These are phyloP conservation scores for Gephyroberyx darwinii DNA, from an alignment of 2,797 vertebrate genomes.

Conservation along the genomic window DNA sequence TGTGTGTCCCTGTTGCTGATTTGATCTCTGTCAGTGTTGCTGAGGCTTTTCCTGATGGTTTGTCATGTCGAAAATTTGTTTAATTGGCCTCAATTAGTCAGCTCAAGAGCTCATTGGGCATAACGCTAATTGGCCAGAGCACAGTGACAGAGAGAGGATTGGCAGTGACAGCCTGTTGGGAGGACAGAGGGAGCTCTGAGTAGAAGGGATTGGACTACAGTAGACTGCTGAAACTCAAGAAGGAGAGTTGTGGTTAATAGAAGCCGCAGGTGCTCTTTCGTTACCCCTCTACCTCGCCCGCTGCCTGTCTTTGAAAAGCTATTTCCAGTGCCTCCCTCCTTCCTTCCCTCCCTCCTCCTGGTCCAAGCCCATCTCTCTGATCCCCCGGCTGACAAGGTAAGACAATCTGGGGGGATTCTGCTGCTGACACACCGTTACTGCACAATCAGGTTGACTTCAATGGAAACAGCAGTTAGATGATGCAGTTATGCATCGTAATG, in stretches of 20 bases:
- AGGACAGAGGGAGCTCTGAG: constrained; percentile 22
- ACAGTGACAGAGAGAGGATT: constrained; percentile 40
- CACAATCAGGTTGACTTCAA: constrained; percentile 34
- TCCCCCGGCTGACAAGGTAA: constrained; percentile 62
- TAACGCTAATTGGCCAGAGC: constrained; percentile 45
- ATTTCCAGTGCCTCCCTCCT: constrained; percentile 57
- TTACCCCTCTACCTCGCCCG: constrained; percentile 45
- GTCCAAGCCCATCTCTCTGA: constrained; percentile 53
- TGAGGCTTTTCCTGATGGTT: constrained; percentile 27
- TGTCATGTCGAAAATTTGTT: constrained; percentile 48
- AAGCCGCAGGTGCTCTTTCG: constrained; percentile 44
- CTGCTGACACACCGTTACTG: constrained; percentile 22
- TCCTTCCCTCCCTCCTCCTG: constrained; percentile 39
- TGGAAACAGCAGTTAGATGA: constrained; percentile 17
- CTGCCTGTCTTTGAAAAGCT: constrained; percentile 64
- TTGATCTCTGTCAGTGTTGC: constrained; percentile 40
- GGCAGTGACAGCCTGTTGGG: constrained; percentile 45
- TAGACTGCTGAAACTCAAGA: constrained; percentile 51
- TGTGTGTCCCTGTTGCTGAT: constrained; percentile 24
- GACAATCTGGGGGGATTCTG: constrained; percentile 44
- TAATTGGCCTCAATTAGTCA: constrained; percentile 59
- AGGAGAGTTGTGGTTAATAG: constrained; percentile 50
- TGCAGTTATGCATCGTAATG: too few species aligned
- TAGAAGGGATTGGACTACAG: constrained; percentile 46
- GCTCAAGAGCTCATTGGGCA: constrained; percentile 38